Evolutionary conservation across 2,113 vertebrate genomes (phyloP).

Genomic region (Pollimyrus isidori): DNA sequence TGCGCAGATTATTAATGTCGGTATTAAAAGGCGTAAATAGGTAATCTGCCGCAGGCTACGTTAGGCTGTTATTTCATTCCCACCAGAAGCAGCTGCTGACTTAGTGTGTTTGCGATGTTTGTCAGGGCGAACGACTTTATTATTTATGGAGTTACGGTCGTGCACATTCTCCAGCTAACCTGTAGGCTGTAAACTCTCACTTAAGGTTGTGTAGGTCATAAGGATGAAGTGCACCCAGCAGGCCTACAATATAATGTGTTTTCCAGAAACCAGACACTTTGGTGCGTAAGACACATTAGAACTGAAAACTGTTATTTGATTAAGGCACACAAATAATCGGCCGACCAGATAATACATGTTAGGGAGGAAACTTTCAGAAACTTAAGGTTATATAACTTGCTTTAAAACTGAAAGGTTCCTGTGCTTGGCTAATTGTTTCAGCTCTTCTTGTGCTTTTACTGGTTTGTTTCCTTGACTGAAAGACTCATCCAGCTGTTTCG

Average conservation of each 20-base stretch:
- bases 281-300: conserved; percentile 23
- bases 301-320: conserved; percentile 31
- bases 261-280: conserved; percentile 37
- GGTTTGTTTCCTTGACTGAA: background rate
- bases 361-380: background rate
- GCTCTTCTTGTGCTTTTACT: background rate
- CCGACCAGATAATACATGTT: background rate
- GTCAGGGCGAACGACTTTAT: conserved; percentile 44
- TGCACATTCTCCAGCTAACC: conserved; percentile 45
- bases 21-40: background rate
- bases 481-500: no score
- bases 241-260: conserved; percentile 31
- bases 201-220: conserved; percentile 32
- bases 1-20: background rate
- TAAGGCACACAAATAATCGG: background rate
- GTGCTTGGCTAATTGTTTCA: background rate
- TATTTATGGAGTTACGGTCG: conserved; percentile 37
- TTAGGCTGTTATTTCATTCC: background rate
- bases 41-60: background rate
- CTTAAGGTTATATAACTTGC: background rate
- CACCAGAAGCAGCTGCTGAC: background rate
- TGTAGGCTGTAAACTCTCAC: conserved; percentile 32
- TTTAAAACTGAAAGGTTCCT: background rate
- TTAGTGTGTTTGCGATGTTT: background rate
- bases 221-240: conserved; percentile 41